A percentile compares a stretch with the other conserved stretches of the same genome.
Evolutionary conservation across 2,888 invertebrate genomes (phyloP).

Genomic region (Punctoribates punctum): DNA sequence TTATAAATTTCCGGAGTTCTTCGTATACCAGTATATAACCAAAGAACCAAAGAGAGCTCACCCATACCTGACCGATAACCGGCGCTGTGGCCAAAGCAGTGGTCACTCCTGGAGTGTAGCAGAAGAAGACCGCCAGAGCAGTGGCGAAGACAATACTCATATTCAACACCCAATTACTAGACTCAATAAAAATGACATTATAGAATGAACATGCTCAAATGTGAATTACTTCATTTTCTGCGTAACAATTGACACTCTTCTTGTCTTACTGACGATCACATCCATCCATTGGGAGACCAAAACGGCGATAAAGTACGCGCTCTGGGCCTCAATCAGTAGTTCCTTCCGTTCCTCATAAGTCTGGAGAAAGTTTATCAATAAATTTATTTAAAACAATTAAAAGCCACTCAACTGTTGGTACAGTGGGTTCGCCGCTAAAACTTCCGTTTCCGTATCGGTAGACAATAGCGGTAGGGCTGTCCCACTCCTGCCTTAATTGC

Average conservation of each 20-base stretch:
- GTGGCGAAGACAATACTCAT: conserved; percentile 93
- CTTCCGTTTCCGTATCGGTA: conserved; percentile 47
- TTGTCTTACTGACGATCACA: conserved; percentile 57
- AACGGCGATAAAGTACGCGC: conserved; percentile 57
- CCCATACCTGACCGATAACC: conserved; percentile 12
- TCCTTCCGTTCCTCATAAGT: conserved; percentile 52
- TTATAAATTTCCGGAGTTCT: conserved; percentile 33
- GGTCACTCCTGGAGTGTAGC: conserved; percentile 96
- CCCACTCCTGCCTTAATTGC: conserved; percentile 57
- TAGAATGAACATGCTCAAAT: too few species aligned
- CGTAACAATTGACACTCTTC: conserved; percentile 55
- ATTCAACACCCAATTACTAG: conserved; percentile 87
- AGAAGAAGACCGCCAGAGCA: conserved; percentile 87
- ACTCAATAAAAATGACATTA: conserved; percentile 44
- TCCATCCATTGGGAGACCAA: conserved; percentile 57
- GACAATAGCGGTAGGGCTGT: conserved; percentile 56
- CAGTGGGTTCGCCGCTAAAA: too few species aligned
- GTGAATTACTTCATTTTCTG: conserved; percentile 56
- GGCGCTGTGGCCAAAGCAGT: conserved; percentile 52
- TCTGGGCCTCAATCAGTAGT: conserved; percentile 56
- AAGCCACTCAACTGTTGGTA: too few species aligned
- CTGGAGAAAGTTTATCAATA: conserved; percentile 50
- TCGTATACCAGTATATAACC: conserved; percentile 20
- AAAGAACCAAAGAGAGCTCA: conserved; percentile 25
- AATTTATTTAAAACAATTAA: too few species aligned